A percentile compares a stretch with the other conserved stretches of the same genome.
These are phyloP conservation scores for Darevskia mixta DNA, from an alignment of 2,797 vertebrate species.

Conservation along the genomic window DNA sequence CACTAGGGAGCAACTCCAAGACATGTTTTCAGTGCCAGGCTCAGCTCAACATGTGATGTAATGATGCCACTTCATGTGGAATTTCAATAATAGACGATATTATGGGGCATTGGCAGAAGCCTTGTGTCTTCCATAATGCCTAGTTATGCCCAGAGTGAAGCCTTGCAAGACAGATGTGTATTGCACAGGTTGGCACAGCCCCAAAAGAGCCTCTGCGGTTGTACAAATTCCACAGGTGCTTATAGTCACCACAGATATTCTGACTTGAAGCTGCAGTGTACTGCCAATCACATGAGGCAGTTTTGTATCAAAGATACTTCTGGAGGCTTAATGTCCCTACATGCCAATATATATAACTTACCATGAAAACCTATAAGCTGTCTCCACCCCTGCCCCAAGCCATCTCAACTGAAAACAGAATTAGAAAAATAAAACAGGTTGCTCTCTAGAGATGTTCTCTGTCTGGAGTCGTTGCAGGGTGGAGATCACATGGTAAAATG, in stretches of 20 bases:
- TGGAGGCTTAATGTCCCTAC: background rate
- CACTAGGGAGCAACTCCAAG: background rate
- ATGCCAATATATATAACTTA: background rate
- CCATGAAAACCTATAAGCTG: background rate
- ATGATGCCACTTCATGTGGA: background rate
- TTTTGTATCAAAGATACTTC: background rate
- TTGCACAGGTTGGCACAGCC: too few relatives aligned
- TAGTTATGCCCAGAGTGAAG: background rate
- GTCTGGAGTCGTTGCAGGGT: background rate
- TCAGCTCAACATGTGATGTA: background rate
- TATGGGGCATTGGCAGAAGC: background rate
- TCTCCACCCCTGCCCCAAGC: background rate
- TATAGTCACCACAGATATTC: background rate
- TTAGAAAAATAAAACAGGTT: background rate
- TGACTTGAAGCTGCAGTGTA: background rate
- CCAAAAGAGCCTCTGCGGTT: background rate
- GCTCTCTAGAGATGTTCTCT: background rate
- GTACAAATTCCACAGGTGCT: background rate
- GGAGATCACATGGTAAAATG: background rate
- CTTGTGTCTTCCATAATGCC: background rate
- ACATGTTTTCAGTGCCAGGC: background rate
- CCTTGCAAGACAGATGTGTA: background rate
- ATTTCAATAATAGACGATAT: background rate
- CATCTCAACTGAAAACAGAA: background rate
- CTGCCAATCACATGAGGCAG: background rate